Base-by-base conservation (phyloP, 2,888 invertebrate species). In the Anorthoa munda region DNA sequence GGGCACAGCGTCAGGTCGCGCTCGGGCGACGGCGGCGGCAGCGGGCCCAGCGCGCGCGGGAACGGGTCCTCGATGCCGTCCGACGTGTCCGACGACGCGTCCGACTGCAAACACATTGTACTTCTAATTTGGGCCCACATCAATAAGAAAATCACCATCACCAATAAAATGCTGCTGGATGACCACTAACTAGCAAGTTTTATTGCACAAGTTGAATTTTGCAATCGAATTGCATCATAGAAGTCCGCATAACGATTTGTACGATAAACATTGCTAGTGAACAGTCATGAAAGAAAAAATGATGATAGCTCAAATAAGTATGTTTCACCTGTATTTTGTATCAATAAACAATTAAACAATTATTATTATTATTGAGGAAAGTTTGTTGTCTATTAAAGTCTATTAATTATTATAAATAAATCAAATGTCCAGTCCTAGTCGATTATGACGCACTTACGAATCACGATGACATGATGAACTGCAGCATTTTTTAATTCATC, bases 1-100 rank as follows among this genome's bases (percentile, higher is more conserved):
- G 96, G 96, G 75, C 98, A 98, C 81, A 98, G 94, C 61, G 98
- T 97, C 70, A 98, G 97, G 70, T 97, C 97, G 75, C 97, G 96
- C 15, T 97, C 97, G 26, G 98, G 98, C 89, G 97, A 97, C 18
- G 97, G 93, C 59, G 97, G 91, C 77, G 97, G 97, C 77, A 96
- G 87, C 17, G 96, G 94, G 56, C 96, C 96, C 71, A 95, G 92
- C 50, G 91, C 90, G 17, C 91, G 90, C 26, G 97, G 97, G 94
- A 97, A 97, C 85, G 97, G 96, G 90, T 97, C 97, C 83, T 97
- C 96, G 79, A 97, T 90, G 81, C 97, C 97, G 91, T 97, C 97
- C 60, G 98, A 97, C 65, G 95, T 93, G 82, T 96, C 95, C 71
- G 96, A 96, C 45, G 95, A 95, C 51, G 90, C 91, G 79, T 93